Conservation (phyloP, 2,888 invertebrate genomes). For the Eudasyphora cyanicolor region DNA sequence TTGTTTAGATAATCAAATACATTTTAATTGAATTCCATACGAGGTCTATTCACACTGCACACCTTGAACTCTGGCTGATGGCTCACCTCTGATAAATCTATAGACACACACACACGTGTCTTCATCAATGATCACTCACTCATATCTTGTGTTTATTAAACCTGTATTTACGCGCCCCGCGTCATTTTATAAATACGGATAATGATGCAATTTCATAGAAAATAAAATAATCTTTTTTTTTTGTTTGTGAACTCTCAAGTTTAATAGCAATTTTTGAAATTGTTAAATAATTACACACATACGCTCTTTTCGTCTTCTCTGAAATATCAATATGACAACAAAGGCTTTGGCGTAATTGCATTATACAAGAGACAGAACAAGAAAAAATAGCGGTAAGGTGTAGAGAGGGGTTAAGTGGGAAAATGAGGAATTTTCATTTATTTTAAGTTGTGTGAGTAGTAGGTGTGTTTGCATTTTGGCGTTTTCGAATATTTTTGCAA, state of each 20-base stretch:
- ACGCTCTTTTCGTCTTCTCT: too few relatives aligned
- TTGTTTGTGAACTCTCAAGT: slow-evolving; percentile 29
- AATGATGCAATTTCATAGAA: slow-evolving; percentile 63
- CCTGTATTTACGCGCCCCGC: slow-evolving; percentile 44
- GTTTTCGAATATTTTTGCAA: too few relatives aligned
- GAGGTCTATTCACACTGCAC: not conserved
- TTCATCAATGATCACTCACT: not conserved
- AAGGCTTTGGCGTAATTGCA: too few relatives aligned
- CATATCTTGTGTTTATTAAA: slow-evolving; percentile 22
- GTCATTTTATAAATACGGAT: slow-evolving; percentile 36
- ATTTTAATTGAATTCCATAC: not conserved
- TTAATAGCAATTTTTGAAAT: slow-evolving; percentile 41
- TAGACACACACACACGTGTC: not conserved
- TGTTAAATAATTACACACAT: slow-evolving; percentile 50
- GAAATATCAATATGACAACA: too few relatives aligned
- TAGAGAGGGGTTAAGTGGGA: not conserved
- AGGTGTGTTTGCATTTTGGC: slow-evolving; percentile 13
- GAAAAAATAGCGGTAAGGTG: too few relatives aligned
- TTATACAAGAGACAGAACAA: too few relatives aligned
- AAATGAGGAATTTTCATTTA: not conserved
- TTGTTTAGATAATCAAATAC: too few relatives aligned
- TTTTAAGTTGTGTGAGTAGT: not conserved
- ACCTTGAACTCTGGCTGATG: not conserved
- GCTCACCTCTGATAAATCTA: not conserved
- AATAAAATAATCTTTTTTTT: slow-evolving; percentile 46